These are phyloP conservation scores for Drosophila kuntzei DNA, from an alignment of 2,888 invertebrate species.

Conservation along the genomic window DNA sequence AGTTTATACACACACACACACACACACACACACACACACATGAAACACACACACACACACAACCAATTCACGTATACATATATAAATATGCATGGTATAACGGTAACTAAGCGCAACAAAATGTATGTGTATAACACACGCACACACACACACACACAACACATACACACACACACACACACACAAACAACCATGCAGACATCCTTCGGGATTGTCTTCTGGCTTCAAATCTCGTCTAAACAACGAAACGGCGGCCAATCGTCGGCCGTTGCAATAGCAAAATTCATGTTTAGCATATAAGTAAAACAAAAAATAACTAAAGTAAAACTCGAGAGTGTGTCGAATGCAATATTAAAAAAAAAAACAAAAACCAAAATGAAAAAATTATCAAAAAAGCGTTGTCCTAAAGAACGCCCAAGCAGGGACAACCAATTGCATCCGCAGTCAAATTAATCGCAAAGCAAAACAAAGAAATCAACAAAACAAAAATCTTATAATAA, in stretches of 20 bases:
- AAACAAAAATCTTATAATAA: slow-evolving; percentile 33
- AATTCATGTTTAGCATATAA: slow-evolving; percentile 78
- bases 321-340: slow-evolving; percentile 34
- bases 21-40: slow-evolving; percentile 10
- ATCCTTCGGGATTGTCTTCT: slow-evolving; percentile 7
- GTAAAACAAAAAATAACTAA: slow-evolving; percentile 41
- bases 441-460: slow-evolving; percentile 69
- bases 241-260: slow-evolving; percentile 52
- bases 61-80: slow-evolving; percentile 61
- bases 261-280: slow-evolving; percentile 70
- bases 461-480: slow-evolving; percentile 75
- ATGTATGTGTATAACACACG: slow-evolving; percentile 67
- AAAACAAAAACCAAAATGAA: slow-evolving; percentile 1
- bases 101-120: slow-evolving; percentile 76
- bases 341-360: slow-evolving; percentile 43
- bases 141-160: slow-evolving; percentile 32
- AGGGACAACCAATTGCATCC: slow-evolving; percentile 42
- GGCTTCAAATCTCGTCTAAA: slow-evolving; percentile 63
- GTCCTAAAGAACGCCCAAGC: slow-evolving; percentile 33
- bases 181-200: slow-evolving; percentile 23
- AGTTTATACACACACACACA: slow-evolving; percentile 44
- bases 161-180: slow-evolving; percentile 18
- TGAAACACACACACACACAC: slow-evolving; percentile 9
- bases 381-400: slow-evolving; percentile 15
- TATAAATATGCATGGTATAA: slow-evolving; percentile 77